Evolutionary conservation across 2,797 vertebrate species (phyloP).

Genomic region (Crossoptilon crossoptilon): DNA sequence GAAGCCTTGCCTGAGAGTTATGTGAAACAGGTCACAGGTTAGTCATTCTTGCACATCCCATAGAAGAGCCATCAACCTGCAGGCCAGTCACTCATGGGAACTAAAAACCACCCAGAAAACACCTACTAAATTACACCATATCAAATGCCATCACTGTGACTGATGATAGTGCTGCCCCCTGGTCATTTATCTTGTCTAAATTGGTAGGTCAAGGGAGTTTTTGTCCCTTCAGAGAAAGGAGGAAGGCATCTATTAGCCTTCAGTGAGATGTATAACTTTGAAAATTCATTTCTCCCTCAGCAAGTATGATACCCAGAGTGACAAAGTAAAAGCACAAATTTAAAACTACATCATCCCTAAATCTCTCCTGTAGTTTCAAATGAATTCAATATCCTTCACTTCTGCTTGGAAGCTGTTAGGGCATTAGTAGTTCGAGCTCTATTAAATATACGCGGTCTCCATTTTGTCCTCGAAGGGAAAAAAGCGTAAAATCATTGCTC

Average conservation of each 20-base stretch:
- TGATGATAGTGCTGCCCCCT: background rate
- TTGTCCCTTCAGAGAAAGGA: conserved; percentile 25
- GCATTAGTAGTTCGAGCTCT: background rate
- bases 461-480: background rate
- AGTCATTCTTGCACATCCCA: conserved; percentile 29
- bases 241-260: conserved; percentile 7
- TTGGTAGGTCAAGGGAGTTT: conserved; percentile 31
- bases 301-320: background rate
- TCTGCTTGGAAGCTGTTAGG: background rate
- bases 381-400: background rate
- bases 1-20: conserved; percentile 9
- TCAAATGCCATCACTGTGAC: background rate
- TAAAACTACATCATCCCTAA: background rate
- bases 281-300: background rate
- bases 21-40: background rate
- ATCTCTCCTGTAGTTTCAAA: background rate
- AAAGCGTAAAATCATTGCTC: background rate
- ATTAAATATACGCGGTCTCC: background rate
- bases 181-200: conserved; percentile 34
- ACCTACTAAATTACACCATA: conserved; percentile 26
- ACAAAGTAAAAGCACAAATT: conserved; percentile 19
- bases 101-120: conserved; percentile 5
- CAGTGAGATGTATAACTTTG: background rate
- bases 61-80: background rate
- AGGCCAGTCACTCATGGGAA: background rate